A percentile compares a stretch with the other conserved stretches of the same genome.
phyloP scores from a whole-genome alignment of 2,797 vertebrate genomes.

The Girardinus metallicus region DNA sequence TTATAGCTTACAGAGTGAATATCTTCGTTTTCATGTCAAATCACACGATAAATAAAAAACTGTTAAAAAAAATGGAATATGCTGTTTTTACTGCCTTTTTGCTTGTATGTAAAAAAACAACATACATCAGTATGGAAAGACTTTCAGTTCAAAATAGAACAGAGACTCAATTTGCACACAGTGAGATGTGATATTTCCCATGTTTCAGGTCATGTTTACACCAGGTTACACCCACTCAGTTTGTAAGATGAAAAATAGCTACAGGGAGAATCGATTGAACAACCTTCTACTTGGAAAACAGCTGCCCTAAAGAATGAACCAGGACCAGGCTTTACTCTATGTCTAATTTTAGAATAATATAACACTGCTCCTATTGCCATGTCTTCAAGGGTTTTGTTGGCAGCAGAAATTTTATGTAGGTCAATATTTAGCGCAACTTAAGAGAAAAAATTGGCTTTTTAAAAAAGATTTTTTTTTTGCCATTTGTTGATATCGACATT shows the following conservation, averaged over 20 bases:
- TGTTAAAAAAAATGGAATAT: neutral
- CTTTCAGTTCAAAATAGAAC: neutral
- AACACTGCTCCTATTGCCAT: neutral
- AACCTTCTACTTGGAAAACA: neutral
- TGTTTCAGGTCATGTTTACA: constrained; percentile 8
- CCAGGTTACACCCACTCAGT: constrained; percentile 7
- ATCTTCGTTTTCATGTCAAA: neutral
- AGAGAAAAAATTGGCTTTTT: neutral
- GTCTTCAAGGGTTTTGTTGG: constrained; percentile 4
- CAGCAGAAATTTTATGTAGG: neutral
- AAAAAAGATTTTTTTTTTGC: neutral
- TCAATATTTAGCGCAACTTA: neutral
- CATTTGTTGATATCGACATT: neutral
- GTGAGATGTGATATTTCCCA: neutral
- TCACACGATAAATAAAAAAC: neutral
- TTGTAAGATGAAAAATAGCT: neutral
- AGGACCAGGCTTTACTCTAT: neutral
- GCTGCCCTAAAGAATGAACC: neutral
- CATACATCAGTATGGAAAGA: neutral
- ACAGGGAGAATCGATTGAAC: neutral
- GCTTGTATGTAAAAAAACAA: neutral
- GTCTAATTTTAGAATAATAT: neutral
- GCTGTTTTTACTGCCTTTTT: neutral
- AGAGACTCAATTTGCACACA: neutral
- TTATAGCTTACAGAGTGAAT: neutral